Percentiles rank a stretch among this genome's conserved stretches.
Conservation (phyloP, 2,888 invertebrate species). For the Spisula subtruncata region DNA sequence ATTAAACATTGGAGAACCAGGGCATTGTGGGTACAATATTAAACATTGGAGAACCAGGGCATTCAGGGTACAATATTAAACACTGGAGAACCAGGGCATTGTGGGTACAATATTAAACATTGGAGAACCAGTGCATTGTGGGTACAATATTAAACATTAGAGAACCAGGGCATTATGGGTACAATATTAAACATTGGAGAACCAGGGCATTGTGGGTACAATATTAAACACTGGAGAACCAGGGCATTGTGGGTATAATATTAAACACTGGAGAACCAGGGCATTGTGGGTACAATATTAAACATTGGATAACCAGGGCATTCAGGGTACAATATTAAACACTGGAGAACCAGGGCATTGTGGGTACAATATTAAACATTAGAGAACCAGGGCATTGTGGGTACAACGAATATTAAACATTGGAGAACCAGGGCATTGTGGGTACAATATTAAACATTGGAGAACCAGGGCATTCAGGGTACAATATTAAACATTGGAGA, state of each 20-base stretch:
- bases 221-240: too few relatives aligned
- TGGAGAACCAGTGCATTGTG: not conserved
- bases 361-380: not conserved
- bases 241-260: not conserved
- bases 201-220: not conserved
- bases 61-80: not conserved
- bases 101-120: not conserved
- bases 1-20: not conserved
- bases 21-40: not conserved
- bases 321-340: not conserved
- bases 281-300: not conserved
- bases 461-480: not conserved
- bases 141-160: not conserved
- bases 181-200: not conserved
- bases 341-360: not conserved
- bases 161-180: not conserved
- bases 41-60: not conserved
- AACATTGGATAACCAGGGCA: not conserved
- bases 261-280: not conserved
- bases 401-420: not conserved
- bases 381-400: not conserved
- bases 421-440: not conserved
- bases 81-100: not conserved
- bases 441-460: not conserved
- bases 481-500: not conserved